Evolutionary conservation across 2,797 vertebrate genomes (phyloP), one percentile per base, ranked within the genome.

Genomic region (Falco naumanni): DNA sequence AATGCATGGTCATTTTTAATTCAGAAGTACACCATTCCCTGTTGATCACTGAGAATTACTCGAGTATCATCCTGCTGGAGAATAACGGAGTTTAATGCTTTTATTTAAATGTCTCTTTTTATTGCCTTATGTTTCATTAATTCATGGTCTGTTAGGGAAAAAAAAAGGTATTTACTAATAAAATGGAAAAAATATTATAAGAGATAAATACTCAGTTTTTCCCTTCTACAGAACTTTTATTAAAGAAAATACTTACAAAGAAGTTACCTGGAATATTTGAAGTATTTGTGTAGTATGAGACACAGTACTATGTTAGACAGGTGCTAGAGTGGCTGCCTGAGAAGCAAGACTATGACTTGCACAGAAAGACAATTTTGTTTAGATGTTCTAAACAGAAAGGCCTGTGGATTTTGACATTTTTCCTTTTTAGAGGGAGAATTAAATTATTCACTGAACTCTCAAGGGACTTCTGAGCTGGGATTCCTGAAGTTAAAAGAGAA

Each of bases 401-500:
- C 22, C 29, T 89, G 68, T 79, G 26, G 45, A 80, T 91, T 95
- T 95, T 87, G 88, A 85, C 56, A 74, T 86, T 95, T 93, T 92
- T 86, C 5, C 39, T 10, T 79, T 94, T 95, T 90, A 92, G 45
- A 80, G 6, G 13, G 7, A 74, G 79, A 94, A 92, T 84, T 91
- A 80, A 92, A 94, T 94, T 92, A 95, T 95, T 88, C 76, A 87
- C 76, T 61, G 54, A 90, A 59, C 8, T 94, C 87, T 87, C 72
- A 0, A 59, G 89, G 90, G 84, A 50, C 25, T 94, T 39, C 59
- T 82, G 82, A 87, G 50, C 53, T 82, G 63, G 33, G 6, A 76
- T 93, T 96, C 74, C 56, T 82, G 77, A 95, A 88, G 59, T 81
- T 80, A 48, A 94, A 81, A 92, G 33, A 56, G 82, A 82, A 95